phyloP scores from a whole-genome alignment of 2,888 invertebrate species.

The Sarcophaga caerulescens region DNA sequence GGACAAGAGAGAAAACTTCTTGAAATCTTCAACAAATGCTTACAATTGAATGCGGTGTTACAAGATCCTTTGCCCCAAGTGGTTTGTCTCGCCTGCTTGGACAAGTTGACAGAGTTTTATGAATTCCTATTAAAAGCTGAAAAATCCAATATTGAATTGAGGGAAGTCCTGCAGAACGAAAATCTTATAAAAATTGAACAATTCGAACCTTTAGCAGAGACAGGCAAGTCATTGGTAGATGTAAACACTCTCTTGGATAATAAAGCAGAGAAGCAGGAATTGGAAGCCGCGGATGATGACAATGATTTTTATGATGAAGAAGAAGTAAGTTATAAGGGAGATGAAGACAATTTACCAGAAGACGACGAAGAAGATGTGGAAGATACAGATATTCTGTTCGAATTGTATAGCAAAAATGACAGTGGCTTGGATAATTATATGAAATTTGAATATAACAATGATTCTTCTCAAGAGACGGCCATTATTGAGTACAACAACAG shows the following conservation, averaged over 20 bases:
- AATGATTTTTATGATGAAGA: background rate
- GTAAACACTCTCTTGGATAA: background rate
- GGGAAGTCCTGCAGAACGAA: constrained; percentile 32
- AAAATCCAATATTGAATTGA: constrained; percentile 58
- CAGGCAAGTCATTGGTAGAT: background rate
- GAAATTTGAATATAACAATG: constrained; percentile 2
- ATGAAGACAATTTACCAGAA: constrained; percentile 40
- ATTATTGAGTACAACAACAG: background rate
- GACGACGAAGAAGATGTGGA: constrained; percentile 44
- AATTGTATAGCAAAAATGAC: constrained; percentile 55
- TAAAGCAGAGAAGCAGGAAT: constrained; percentile 14
- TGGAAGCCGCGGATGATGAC: background rate
- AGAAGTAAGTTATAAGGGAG: constrained; percentile 19
- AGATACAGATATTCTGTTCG: constrained; percentile 56
- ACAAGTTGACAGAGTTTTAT: constrained; percentile 53
- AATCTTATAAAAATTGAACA: background rate
- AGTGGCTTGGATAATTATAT: constrained; percentile 45
- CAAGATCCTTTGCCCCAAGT: constrained; percentile 68
- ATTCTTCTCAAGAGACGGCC: constrained; percentile 1
- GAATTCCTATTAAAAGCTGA: constrained; percentile 64
- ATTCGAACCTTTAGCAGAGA: background rate
- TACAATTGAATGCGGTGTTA: constrained; percentile 63
- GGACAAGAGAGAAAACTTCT: constrained; percentile 47
- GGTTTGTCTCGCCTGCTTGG: constrained; percentile 66
- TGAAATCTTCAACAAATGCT: constrained; percentile 68